Conservation (phyloP, 2,113 vertebrate genomes). For the Centropus unirufus region DNA sequence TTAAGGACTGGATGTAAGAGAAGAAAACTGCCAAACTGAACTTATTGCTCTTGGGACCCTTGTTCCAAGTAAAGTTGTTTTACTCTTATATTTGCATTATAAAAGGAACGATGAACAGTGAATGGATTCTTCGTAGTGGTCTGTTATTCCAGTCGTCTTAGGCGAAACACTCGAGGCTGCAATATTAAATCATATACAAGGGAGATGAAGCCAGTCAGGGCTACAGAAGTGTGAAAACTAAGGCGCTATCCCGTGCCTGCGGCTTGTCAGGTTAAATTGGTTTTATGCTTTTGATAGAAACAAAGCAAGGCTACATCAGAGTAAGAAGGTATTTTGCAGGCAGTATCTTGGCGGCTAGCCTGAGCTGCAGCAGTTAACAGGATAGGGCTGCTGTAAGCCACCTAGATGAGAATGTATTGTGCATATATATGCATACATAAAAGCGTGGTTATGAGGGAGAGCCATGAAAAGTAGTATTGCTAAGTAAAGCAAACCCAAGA, state of each 20-base stretch:
- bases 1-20: background rate
- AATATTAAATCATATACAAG: background rate
- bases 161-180: background rate
- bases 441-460: background rate
- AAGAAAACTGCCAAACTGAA: background rate
- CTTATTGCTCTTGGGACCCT: background rate
- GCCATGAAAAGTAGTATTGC: background rate
- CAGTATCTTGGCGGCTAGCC: background rate
- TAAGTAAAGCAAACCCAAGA: background rate
- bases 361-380: background rate
- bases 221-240: background rate
- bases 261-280: background rate
- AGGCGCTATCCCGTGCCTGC: background rate
- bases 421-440: accelerated
- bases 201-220: background rate
- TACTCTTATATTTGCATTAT: background rate
- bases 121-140: background rate
- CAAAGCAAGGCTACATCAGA: background rate
- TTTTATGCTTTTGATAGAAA: background rate
- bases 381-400: background rate
- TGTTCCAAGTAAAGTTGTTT: background rate
- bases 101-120: background rate
- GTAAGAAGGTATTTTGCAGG: background rate
- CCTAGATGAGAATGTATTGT: background rate
- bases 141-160: background rate